phyloP scores from a whole-genome alignment of 2,888 invertebrate species.

The Nomada ferruginata region DNA sequence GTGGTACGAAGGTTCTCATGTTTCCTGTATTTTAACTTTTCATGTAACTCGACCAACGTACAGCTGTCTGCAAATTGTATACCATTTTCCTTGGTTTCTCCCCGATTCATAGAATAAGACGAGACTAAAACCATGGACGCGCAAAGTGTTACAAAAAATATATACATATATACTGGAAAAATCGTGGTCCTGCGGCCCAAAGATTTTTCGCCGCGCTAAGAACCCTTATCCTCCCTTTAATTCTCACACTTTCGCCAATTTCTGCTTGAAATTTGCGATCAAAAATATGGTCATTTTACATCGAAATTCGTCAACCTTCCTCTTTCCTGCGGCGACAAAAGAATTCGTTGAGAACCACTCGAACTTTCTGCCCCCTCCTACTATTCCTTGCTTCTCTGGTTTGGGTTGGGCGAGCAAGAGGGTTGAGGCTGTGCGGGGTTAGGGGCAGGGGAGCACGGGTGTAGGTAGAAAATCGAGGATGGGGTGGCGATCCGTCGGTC shows the following conservation, averaged over 20 bases:
- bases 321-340: conserved; percentile 27
- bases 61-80: conserved; percentile 63
- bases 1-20: conserved; percentile 81
- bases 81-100: conserved; percentile 25
- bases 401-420: conserved; percentile 36
- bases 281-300: no score
- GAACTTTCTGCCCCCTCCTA: conserved; percentile 64
- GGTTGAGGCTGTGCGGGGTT: conserved; percentile 27
- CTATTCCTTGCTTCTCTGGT: conserved; percentile 50
- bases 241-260: no score
- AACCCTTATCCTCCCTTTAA: no score
- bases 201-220: no score
- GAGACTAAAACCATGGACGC: no score
- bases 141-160: no score
- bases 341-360: conserved; percentile 70
- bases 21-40: conserved; percentile 78
- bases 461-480: conserved; percentile 52
- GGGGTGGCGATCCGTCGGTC: conserved; percentile 59
- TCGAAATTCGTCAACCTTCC: no score
- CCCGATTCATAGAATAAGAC: neutral
- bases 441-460: conserved; percentile 42
- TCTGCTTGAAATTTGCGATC: neutral
- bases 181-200: no score
- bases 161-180: no score
- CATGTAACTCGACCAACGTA: conserved; percentile 51